A percentile compares a stretch with the other conserved stretches of the same genome.
These are phyloP conservation scores for Oryctolagus cuniculus DNA, from an alignment of 2,113 vertebrate species.

Conservation along the genomic window mOryCun1.1 NC_091443.1:75801001-75801500, in stretches of 20 bases:
- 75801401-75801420: not conserved
- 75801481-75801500: not conserved
- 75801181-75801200: not conserved
- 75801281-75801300: not conserved
- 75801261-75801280: not conserved
- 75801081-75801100: not conserved
- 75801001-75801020: constrained; percentile 9
- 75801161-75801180: too few relatives aligned
- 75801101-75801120: not conserved
- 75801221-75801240: not conserved
- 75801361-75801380: not conserved
- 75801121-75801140: constrained; percentile 37
- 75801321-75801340: not conserved
- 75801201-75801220: not conserved
- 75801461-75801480: not conserved
- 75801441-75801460: not conserved
- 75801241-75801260: not conserved
- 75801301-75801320: not conserved
- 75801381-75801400: not conserved
- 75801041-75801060: not conserved
- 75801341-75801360: not conserved
- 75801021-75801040: constrained; percentile 42
- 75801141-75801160: not conserved
- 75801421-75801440: not conserved
- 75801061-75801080: not conserved